Base-by-base conservation (phyloP, 2,797 vertebrate genomes). In the Coranthus polyacanthus region DNA sequence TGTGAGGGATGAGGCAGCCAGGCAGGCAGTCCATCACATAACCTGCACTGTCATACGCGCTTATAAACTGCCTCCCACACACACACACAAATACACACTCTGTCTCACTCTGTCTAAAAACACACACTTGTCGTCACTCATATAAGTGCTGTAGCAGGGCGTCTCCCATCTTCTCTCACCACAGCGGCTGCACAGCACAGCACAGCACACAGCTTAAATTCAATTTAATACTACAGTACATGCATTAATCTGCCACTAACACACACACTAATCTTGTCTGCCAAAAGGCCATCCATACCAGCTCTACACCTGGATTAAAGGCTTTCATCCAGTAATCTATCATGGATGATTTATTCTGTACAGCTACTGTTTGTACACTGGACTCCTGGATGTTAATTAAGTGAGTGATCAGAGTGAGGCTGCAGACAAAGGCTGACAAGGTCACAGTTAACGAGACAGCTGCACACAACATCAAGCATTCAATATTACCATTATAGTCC, bases 251-350 rank as follows among this genome's bases (percentile, higher is more conserved):
- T 86, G 62, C 53, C 0, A 21, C 41, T 47, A 16, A 54, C 3
- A 55, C 58, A 59, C 26, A 26, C 77, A 72, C 74, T 88, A 85
- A 87, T 84, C 87, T 69, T 12, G 54, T 59, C 69, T 63, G 65
- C 42, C 69, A 78, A 79, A 68, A 54, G 71, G 56, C 62, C 68
- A 77, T 79, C 75, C 41, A 74, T 73, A 79, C 51, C 60, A 45
- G 72, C 70, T 72, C 79, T 53, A 67, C 68, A 73, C 67, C 66
- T 79, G 87, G 85, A 90, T 89, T 86, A 84, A 67, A 83, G 44
- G 54, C 47, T 17, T 74, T 85, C 50, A 56, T 60, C 46, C 61
- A 37, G 55, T 67, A 75, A 90, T 88, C 83, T 81, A 73, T 78
- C 76, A 61, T 5, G 73, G 63, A 34, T 78, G 82, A 84, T 63